Evolutionary conservation across 1,140 invertebrate genomes (phyloP), one percentile per base, ranked within the genome.

Genomic region (Drosophila hydei): DNA sequence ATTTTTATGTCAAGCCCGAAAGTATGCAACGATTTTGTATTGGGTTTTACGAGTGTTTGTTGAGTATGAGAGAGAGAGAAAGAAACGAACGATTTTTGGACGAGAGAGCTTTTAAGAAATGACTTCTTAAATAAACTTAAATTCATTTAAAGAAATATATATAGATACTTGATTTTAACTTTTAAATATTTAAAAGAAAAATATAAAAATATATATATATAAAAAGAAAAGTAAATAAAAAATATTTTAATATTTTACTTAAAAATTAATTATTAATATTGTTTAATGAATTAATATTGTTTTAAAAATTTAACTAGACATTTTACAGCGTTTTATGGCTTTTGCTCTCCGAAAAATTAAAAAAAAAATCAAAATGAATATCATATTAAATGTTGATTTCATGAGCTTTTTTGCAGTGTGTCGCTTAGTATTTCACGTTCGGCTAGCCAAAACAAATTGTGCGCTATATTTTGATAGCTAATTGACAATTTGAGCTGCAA

Each of bases 391-490:
- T n/a, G n/a, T n/a, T n/a, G n/a, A n/a, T n/a, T 45, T 1, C 1
- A 4, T 1, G 19, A 33, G 8, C 0, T 45, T 59, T 51, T 38
- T 61, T 14, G 5, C 14, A 61, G 27, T 69, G 58, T 16, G 25
- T 3, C 6, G 9, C 38, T 14, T 42, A 7, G 30, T 47, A 11
- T 30, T 14, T 42, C 19, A 27, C 12, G 16, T 9, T 38, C 16
- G 40, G 33, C 19, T 50, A 25, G 18, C 9, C 8, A 60, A 48
- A n/a, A 1, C 42, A 61, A 64, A 47, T 48, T 30, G 47, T 55
- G 47, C 59, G 68, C 51, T 70, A 73, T 88, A 67, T 88, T 81
- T 72, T 70, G 36, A 64, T 51, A 76, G 59, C 83, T 87, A 87
- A 87, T 87, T 87, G 83, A 76, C 83, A 76, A 71, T 72, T 72